These are phyloP conservation scores for Phortica variegata DNA, from an alignment of 1,140 invertebrate species.

Conservation along the genomic window DNA sequence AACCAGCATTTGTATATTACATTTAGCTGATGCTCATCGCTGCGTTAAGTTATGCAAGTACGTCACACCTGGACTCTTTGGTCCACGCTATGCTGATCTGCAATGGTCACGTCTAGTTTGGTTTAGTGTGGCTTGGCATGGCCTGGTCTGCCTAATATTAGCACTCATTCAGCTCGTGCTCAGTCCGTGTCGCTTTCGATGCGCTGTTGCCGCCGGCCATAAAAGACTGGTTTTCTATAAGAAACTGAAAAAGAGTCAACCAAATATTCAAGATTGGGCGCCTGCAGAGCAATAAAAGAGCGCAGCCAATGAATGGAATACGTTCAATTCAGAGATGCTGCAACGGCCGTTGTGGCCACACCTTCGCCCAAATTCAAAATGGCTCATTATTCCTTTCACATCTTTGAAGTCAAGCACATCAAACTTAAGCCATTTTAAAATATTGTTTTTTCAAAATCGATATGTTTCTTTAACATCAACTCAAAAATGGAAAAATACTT, in stretches of 20 bases:
- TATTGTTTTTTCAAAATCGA: no score
- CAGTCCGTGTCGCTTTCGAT: background rate
- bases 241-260: conserved; percentile 9
- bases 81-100: no score
- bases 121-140: conserved; percentile 4
- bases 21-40: conserved; percentile 25
- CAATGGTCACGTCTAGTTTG: no score
- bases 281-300: conserved; percentile 20
- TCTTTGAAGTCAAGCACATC: no score
- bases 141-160: background rate
- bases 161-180: conserved; percentile 20
- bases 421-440: no score
- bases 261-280: conserved; percentile 40
- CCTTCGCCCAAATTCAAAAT: conserved; percentile 40
- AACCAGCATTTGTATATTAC: conserved; percentile 39
- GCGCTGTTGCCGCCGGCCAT: background rate
- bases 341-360: conserved; percentile 34
- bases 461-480: no score
- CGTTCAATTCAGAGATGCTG: conserved; percentile 47
- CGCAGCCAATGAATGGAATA: conserved; percentile 52
- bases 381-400: conserved; percentile 46
- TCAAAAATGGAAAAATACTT: no score
- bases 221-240: conserved; percentile 39
- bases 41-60: conserved; percentile 51
- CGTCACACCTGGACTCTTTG: conserved; percentile 52